These are phyloP conservation scores for Pollenia griseotomentosa DNA, from an alignment of 2,888 invertebrate species.

Conservation along the genomic window DNA sequence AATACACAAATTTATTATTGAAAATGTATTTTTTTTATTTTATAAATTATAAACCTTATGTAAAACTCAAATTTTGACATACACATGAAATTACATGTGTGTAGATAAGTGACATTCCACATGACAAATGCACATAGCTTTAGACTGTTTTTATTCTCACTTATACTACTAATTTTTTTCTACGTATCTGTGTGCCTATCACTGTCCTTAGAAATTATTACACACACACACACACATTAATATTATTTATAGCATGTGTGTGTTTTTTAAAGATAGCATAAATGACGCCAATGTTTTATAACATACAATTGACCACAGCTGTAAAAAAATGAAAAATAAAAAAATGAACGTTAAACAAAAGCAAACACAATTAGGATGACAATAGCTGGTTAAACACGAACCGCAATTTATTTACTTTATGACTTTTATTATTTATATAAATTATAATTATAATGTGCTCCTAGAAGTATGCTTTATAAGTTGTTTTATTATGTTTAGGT, in stretches of 20 bases:
- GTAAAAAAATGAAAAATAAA: neutral
- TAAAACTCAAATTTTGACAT: no score
- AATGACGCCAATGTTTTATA: conserved; percentile 36
- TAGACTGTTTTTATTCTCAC: no score
- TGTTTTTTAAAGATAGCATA: neutral
- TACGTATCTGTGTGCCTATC: no score
- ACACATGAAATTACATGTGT: no score
- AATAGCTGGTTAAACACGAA: conserved; percentile 37
- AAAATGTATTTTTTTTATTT: no score
- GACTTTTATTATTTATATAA: conserved; percentile 41
- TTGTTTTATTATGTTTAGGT: no score
- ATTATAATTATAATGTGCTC: neutral
- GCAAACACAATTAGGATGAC: conserved; percentile 41
- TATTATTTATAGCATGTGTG: neutral
- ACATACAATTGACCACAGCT: conserved; percentile 25
- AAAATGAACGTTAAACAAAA: conserved; percentile 16
- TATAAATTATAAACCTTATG: no score
- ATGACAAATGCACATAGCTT: no score
- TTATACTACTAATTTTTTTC: no score
- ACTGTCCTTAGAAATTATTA: neutral
- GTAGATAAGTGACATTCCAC: no score
- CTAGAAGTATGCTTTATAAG: conserved; percentile 19
- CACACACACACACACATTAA: neutral
- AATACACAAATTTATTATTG: no score
- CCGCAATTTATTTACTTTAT: conserved; percentile 42